These are phyloP conservation scores for Triplophysa siluroides DNA, from an alignment of 2,113 vertebrate species.

Conservation along the genomic window DNA sequence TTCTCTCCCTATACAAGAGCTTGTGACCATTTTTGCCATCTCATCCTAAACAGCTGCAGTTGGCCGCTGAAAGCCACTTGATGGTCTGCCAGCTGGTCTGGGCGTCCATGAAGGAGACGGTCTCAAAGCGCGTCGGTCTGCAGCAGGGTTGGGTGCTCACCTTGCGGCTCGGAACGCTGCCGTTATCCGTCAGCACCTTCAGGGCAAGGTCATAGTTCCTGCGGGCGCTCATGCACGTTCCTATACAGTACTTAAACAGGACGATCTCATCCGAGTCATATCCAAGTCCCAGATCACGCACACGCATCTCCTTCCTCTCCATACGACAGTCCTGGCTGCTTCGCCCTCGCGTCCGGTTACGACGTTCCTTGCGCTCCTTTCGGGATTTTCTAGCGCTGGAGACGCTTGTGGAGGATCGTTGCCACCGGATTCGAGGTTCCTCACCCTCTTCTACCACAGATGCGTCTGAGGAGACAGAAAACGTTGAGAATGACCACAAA, in stretches of 20 bases:
- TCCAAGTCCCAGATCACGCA: conserved; percentile 85
- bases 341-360: conserved; percentile 34
- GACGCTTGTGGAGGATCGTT: conserved; percentile 60
- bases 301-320: conserved; percentile 80
- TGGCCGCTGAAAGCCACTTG: conserved; percentile 81
- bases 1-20: conserved; percentile 24
- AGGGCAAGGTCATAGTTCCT: conserved; percentile 85
- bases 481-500: background rate
- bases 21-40: conserved; percentile 5
- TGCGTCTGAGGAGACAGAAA: conserved; percentile 41
- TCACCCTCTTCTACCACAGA: conserved; percentile 61
- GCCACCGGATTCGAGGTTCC: conserved; percentile 68
- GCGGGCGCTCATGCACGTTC: conserved; percentile 79
- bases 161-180: conserved; percentile 67
- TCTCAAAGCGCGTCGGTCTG: conserved; percentile 84
- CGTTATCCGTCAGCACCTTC: conserved; percentile 71
- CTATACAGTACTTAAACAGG: conserved; percentile 88
- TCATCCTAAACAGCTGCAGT: conserved; percentile 88
- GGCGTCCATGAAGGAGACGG: conserved; percentile 88
- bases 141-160: conserved; percentile 83
- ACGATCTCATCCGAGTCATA: conserved; percentile 87
- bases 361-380: conserved; percentile 47
- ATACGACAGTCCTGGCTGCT: conserved; percentile 74
- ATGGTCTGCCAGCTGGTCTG: conserved; percentile 85
- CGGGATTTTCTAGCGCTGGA: background rate